Evolutionary conservation across 2,888 invertebrate species (phyloP), one percentile per base, ranked within the genome.

Genomic region (Drosophila pseudotakahashii): DNA sequence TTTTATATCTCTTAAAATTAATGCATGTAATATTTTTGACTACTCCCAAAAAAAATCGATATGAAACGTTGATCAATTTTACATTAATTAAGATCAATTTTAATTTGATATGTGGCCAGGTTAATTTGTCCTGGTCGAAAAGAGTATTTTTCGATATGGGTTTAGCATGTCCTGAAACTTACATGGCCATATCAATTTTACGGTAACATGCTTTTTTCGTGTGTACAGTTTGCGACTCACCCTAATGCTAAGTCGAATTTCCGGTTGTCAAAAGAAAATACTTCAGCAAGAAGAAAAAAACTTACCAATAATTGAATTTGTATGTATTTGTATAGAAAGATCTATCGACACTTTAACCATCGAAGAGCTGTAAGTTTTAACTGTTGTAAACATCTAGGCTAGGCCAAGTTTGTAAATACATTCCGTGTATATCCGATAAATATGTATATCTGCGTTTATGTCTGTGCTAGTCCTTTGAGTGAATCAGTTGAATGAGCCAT

Each of bases 281-380:
- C 42, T 52, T 42, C 26, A 63, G 39, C 34, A 42, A 47, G 30
- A 37, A 48, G 42, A 51, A 53, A 53, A 14, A 14, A 48, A 26
- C 41, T 37, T 44, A 44, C 37, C 37, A 68, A 59, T 42, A 50
- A 68, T 69, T 50, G 39, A 53, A 42, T 48, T 69, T 69, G 53
- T 62, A 53, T 39, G 48, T 63, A 41, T 48, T 50, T 71, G 54
- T 64, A 55, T 52, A 73, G 16, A 34, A 19, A 16, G n/a, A 60
- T 60, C 26, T 62, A 64, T 42, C 44, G 39, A 52, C 52, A 58
- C 53, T 69, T 53, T 68, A 39, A 76, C 55, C 78, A 82, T 75
- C 80, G 73, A 77, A 67, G 75, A 75, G 78, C 68, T 85, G 70
- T 82, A 82, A 80, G 78, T 82, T 80, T 85, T 82, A 73, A 73